Percentiles rank a stretch among this genome's conserved stretches.
Evolutionary conservation across 2,113 vertebrate species (phyloP).

Genomic region (Ptilonorhynchus violaceus): DNA sequence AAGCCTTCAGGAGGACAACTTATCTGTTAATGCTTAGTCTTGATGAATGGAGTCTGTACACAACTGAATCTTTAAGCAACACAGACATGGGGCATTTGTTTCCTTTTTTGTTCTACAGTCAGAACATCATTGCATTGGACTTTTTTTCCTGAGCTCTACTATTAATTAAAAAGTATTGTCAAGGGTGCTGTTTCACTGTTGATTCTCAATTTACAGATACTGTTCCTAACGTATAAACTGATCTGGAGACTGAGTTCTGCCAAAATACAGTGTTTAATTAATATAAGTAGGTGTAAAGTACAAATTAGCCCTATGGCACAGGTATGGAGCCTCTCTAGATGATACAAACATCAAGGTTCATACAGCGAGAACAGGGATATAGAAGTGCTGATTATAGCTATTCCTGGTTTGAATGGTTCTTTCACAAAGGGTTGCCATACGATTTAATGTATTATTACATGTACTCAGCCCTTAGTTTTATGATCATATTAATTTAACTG

Average conservation of each 20-base stretch:
- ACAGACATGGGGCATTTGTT: background rate
- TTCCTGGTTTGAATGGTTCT: background rate
- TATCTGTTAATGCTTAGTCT: background rate
- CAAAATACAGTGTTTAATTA: background rate
- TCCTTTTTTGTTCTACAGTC: background rate
- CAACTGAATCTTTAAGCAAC: background rate
- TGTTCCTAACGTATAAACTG: background rate
- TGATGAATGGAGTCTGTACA: background rate
- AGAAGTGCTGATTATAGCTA: background rate
- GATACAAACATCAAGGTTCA: background rate
- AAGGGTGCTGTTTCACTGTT: background rate
- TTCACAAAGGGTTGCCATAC: background rate
- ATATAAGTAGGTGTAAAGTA: background rate
- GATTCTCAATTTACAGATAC: background rate
- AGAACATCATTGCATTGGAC: background rate
- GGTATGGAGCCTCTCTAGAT: background rate
- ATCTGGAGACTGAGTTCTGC: background rate
- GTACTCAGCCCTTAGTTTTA: background rate
- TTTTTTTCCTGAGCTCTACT: background rate
- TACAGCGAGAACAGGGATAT: background rate
- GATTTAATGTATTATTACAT: background rate
- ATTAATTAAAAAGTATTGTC: background rate
- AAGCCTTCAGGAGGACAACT: background rate
- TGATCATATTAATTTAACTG: background rate
- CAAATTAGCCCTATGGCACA: background rate